phyloP scores from a whole-genome alignment of 2,888 invertebrate species.

The Epistrophe grossulariae region DNA sequence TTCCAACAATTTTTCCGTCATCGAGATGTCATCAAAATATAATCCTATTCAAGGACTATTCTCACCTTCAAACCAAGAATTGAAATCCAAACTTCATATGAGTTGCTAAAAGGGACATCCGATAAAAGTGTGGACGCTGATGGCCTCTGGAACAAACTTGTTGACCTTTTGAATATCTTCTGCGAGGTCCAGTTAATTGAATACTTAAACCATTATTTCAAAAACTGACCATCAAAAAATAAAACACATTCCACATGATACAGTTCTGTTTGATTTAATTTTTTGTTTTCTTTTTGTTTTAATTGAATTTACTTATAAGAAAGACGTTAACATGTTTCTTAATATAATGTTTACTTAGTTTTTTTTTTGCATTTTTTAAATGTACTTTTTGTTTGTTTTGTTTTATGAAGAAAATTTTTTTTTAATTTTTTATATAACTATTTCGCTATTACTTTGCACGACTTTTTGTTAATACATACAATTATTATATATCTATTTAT shows the following conservation, averaged over 20 bases:
- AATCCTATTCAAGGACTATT: too few species aligned
- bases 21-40: too few species aligned
- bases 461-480: slow-evolving; percentile 50
- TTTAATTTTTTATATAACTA: slow-evolving; percentile 11
- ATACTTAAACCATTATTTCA: too few species aligned
- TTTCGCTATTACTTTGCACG: slow-evolving; percentile 61
- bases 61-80: too few species aligned
- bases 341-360: slow-evolving; percentile 29
- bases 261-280: slow-evolving; percentile 59
- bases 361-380: slow-evolving; percentile 39
- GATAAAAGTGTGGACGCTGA: too few species aligned
- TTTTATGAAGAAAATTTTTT: slow-evolving; percentile 14
- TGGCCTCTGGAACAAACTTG: too few species aligned
- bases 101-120: too few species aligned
- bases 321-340: slow-evolving; percentile 63
- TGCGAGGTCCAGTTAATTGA: too few species aligned
- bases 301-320: slow-evolving; percentile 66
- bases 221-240: not conserved
- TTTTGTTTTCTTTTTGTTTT: slow-evolving; percentile 47
- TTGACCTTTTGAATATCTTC: too few species aligned
- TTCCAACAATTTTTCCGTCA: too few species aligned
- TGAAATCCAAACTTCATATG: too few species aligned
- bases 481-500: slow-evolving; percentile 25
- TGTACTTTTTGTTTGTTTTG: slow-evolving; percentile 22
- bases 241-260: slow-evolving; percentile 34